Evolutionary conservation across 1,140 invertebrate genomes (phyloP).

Genomic region (Hestina assimilis): DNA sequence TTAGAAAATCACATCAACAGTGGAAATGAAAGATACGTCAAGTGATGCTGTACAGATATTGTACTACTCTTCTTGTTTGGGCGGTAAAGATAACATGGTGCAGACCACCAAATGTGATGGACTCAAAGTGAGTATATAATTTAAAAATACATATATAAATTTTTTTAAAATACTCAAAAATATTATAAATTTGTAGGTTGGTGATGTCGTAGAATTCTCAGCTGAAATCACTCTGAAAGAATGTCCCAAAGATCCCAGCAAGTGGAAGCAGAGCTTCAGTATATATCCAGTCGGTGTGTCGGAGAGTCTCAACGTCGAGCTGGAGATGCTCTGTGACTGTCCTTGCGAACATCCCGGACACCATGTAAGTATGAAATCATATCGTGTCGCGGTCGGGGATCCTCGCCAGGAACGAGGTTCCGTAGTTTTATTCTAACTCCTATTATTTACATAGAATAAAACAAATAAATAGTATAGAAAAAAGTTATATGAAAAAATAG

Average conservation of each 20-base stretch:
- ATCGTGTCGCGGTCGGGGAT: too few species aligned
- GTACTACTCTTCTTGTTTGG: slow-evolving; percentile 93
- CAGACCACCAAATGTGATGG: slow-evolving; percentile 93
- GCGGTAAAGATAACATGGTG: slow-evolving; percentile 74
- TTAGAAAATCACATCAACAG: slow-evolving; percentile 94
- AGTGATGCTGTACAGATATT: slow-evolving; percentile 90
- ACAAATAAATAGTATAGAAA: too few species aligned
- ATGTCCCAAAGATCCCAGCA: slow-evolving; percentile 85
- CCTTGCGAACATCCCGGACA: slow-evolving; percentile 87
- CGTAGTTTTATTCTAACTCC: too few species aligned
- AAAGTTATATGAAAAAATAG: too few species aligned
- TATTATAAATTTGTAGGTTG: slow-evolving; percentile 80
- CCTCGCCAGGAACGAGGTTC: too few species aligned
- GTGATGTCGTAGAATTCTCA: slow-evolving; percentile 86
- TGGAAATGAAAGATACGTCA: slow-evolving; percentile 95
- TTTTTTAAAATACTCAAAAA: neutral
- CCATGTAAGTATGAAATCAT: slow-evolving; percentile 62
- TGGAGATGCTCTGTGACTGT: slow-evolving; percentile 95
- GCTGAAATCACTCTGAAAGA: slow-evolving; percentile 85
- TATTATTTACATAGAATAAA: too few species aligned
- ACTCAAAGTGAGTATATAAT: slow-evolving; percentile 62
- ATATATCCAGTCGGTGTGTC: slow-evolving; percentile 96
- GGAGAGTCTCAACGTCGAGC: slow-evolving; percentile 89
- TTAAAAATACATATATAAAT: neutral
- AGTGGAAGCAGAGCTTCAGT: slow-evolving; percentile 89